Evolutionary conservation across 2,888 invertebrate genomes (phyloP).

Genomic region (Gnatocerus cornutus): DNA sequence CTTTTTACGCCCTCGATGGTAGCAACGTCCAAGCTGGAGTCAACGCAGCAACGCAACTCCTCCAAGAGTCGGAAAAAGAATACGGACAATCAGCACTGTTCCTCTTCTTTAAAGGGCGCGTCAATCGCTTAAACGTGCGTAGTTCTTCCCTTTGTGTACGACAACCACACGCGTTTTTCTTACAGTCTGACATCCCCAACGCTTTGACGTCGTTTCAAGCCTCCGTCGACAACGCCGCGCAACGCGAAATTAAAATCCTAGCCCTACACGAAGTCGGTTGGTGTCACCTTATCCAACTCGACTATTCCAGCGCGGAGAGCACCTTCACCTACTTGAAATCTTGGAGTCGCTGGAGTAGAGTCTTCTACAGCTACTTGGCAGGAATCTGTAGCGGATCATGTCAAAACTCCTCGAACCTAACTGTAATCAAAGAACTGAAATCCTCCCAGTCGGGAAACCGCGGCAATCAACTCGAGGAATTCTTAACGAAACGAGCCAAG

Average conservation of each 20-base stretch:
- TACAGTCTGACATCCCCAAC: slow-evolving; percentile 73
- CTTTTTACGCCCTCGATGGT: slow-evolving; percentile 79
- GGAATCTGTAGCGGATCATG: slow-evolving; percentile 69
- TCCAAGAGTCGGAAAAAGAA: slow-evolving; percentile 73
- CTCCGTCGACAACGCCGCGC: slow-evolving; percentile 76
- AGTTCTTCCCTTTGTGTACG: neutral
- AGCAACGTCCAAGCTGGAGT: slow-evolving; percentile 76
- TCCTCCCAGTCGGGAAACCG: slow-evolving; percentile 56
- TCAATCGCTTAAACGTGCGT: slow-evolving; percentile 73
- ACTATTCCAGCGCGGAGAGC: slow-evolving; percentile 73
- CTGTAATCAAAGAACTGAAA: slow-evolving; percentile 61
- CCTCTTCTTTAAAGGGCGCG: slow-evolving; percentile 78
- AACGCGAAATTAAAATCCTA: slow-evolving; percentile 77
- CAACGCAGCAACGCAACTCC: slow-evolving; percentile 72
- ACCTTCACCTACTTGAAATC: slow-evolving; percentile 74
- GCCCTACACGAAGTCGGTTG: slow-evolving; percentile 78
- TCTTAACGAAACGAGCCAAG: slow-evolving; percentile 62
- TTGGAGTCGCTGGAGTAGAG: slow-evolving; percentile 79
- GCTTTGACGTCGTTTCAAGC: slow-evolving; percentile 75
- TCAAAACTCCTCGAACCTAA: slow-evolving; percentile 51
- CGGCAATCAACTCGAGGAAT: slow-evolving; percentile 66
- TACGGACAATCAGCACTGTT: slow-evolving; percentile 78
- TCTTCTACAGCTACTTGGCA: slow-evolving; percentile 78
- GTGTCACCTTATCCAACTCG: slow-evolving; percentile 78
- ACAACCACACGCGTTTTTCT: neutral